These are phyloP conservation scores for Cromileptes altivelis DNA, from an alignment of 2,113 vertebrate species.

Conservation along the genomic window DNA sequence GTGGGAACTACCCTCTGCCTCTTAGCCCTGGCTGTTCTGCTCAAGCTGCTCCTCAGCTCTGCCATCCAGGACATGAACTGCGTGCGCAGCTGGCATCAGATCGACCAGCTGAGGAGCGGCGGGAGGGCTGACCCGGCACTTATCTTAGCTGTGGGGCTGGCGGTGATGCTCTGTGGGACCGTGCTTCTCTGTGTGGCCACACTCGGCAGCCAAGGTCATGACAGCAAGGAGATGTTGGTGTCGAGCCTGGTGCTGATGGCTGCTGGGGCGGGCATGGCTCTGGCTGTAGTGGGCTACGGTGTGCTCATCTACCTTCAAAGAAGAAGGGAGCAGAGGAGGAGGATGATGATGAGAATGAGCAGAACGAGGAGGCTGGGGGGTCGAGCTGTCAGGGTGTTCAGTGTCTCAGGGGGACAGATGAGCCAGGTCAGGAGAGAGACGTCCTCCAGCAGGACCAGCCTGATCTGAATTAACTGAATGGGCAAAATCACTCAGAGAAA, in stretches of 20 bases:
- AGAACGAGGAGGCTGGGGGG: constrained; percentile 36
- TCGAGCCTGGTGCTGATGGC: constrained; percentile 87
- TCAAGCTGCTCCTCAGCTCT: constrained; percentile 97
- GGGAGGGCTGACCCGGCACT: constrained; percentile 89
- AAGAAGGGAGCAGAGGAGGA: constrained; percentile 66
- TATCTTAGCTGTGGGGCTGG: constrained; percentile 88
- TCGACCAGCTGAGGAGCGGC: constrained; percentile 92
- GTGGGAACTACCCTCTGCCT: constrained; percentile 93
- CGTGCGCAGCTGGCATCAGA: constrained; percentile 88
- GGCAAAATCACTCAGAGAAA: background rate
- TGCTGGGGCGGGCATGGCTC: constrained; percentile 82
- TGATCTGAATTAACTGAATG: constrained; percentile 83
- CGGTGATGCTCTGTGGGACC: constrained; percentile 87
- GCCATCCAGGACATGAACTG: constrained; percentile 99
- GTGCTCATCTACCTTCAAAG: constrained; percentile 59
- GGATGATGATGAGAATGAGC: constrained; percentile 57
- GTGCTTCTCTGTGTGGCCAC: constrained; percentile 88
- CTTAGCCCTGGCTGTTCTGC: constrained; percentile 91
- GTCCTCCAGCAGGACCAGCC: constrained; percentile 90
- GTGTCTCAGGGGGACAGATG: constrained; percentile 86
- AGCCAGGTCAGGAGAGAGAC: constrained; percentile 81
- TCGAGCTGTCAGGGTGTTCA: constrained; percentile 84
- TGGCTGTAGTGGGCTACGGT: constrained; percentile 86
- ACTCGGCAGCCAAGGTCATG: constrained; percentile 60
- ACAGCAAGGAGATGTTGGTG: constrained; percentile 87